Evolutionary conservation across 2,113 vertebrate genomes (phyloP), one percentile per base, ranked within the genome.

Genomic region (Merops nubicus): DNA sequence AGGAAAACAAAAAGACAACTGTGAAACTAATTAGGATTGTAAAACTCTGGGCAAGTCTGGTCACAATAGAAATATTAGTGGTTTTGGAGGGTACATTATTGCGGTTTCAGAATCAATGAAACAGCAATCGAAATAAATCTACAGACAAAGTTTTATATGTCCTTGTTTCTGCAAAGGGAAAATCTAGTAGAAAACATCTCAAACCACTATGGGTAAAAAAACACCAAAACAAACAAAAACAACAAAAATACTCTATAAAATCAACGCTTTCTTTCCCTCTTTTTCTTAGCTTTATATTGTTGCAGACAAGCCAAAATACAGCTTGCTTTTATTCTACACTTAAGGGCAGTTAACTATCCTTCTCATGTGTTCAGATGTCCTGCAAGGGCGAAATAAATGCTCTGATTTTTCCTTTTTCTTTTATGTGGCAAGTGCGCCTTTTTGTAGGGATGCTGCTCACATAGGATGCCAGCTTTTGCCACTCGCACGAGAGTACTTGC

Each of bases 1-100:
- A 92, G 91, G 94, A 96, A 97, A 97, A 96, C 95, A 97, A 96
- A 19, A 96, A 91, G 95, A 96, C 96, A 95, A 97, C 94, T 97
- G 95, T 96, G 95, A 97, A 96, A 96, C 91, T 97, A 97, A 97
- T 96, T 97, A 96, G 93, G 91, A 94, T 95, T 92, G 94, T 97
- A 97, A 96, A 97, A 93, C 93, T 95, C 94, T 91, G 95, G 94
- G 94, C 94, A 93, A 93, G 95, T 68, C 89, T 95, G 93, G 94
- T 91, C 84, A 97, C 86, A 96, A 92, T 82, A 89, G 93, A 95
- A 95, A 96, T 96, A 97, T 97, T 95, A 89, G 91, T 93, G 91
- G 83, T 14, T 93, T 94, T 89, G 73, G 64, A 87, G 76, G 56
- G 43, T 96, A 89, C 68, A 40, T 96, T 91, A 89, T 96, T 96